phyloP scores from a whole-genome alignment of 2,797 vertebrate species.

The Pangasius krempfi region DNA sequence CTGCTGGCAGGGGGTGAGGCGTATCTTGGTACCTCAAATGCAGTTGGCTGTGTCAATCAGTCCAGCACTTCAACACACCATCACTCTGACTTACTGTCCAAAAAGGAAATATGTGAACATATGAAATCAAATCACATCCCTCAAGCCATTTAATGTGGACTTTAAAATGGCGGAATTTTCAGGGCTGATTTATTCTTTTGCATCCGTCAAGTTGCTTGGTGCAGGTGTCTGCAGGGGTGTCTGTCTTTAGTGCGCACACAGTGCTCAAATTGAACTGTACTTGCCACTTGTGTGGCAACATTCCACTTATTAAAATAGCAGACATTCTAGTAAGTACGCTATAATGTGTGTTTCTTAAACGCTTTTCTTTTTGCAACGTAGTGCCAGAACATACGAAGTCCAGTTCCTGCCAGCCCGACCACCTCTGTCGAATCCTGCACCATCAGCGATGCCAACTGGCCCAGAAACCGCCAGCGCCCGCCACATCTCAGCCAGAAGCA shows the following conservation, averaged over 20 bases:
- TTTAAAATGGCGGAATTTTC: neutral
- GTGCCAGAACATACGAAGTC: conserved; percentile 89
- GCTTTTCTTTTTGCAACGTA: conserved; percentile 60
- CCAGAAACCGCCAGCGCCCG: conserved; percentile 86
- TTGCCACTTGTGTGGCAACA: no score
- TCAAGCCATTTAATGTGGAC: neutral
- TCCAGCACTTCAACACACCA: neutral
- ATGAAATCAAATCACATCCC: neutral
- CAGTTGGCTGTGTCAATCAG: neutral
- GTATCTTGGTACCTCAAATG: no score
- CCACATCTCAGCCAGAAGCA: conserved; percentile 85
- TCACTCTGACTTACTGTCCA: neutral
- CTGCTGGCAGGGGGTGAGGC: neutral
- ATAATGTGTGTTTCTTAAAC: neutral
- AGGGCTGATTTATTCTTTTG: neutral
- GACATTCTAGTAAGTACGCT: neutral
- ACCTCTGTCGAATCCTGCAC: conserved; percentile 77
- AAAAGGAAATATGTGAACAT: neutral
- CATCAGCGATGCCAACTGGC: conserved; percentile 95
- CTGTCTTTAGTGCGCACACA: neutral
- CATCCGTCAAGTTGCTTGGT: neutral
- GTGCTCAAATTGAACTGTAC: no score
- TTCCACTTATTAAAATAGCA: neutral
- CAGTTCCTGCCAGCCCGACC: conserved; percentile 81
- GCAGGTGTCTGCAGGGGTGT: neutral